Evolutionary conservation across 2,888 invertebrate genomes (phyloP), one percentile per base, ranked within the genome.

Genomic region (Odontomyia ornata): DNA sequence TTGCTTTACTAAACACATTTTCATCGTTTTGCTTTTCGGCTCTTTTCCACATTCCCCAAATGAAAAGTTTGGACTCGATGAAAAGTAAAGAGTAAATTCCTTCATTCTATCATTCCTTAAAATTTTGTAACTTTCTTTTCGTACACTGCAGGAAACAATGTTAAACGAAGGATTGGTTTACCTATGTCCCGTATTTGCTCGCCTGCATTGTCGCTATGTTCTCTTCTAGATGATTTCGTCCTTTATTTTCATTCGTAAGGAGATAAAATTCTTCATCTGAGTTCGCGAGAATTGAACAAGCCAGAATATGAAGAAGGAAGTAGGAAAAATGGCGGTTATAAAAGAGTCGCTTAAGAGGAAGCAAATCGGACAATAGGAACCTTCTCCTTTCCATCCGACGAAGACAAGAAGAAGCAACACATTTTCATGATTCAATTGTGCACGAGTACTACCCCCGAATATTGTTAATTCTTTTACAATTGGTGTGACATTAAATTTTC

Each of bases 401-500:
- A 36, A 36, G n/a, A n/a, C n/a, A n/a, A n/a, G n/a, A n/a, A n/a
- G n/a, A n/a, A n/a, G n/a, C 36, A 28, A 15, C 52, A n/a, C 52
- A 52, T 52, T 64, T 60, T 30, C 43, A 43, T 21, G 67, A 43
- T 60, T 60, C 57, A 60, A 60, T 67, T 67, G 67, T 9, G 52
- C 52, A 52, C 43, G 30, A 25, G 64, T 28, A 25, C 36, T n/a
- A n/a, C n/a, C n/a, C n/a, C 15, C 46, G 18, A 72, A 72, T 72
- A n/a, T 72, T 72, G 71, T 72, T 72, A 72, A 72, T 72, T 52
- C 28, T 28, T 27, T 18, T n/a, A 28, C 71, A 72, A 71, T 28
- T 56, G 71, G 15, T 72, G 52, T 72, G 23, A 46, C 71, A 72
- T 56, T 56, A 72, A 72, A 56, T 72, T 72, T 72, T 72, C 71